A percentile compares a stretch with the other conserved stretches of the same genome.
Evolutionary conservation across 2,113 vertebrate genomes (phyloP).

Genomic region (Notiomystis cincta): DNA sequence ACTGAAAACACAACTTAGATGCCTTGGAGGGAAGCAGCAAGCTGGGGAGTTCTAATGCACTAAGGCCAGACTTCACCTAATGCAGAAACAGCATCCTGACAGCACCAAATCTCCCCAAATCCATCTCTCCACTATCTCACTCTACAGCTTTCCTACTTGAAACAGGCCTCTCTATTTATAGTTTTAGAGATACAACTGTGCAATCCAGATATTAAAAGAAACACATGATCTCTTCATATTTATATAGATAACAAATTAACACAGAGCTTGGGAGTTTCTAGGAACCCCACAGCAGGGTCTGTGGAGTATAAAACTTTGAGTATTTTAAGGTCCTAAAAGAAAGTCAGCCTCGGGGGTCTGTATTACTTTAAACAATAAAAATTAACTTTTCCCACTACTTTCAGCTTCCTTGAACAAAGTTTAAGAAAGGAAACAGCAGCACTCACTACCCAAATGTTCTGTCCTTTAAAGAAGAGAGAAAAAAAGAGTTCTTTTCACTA

Average conservation of each 20-base stretch:
- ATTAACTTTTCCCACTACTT: not conserved
- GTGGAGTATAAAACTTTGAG: not conserved
- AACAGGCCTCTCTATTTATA: not conserved
- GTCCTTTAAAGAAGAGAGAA: not conserved
- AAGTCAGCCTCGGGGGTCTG: not conserved
- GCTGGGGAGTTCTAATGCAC: not conserved
- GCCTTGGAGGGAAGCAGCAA: not conserved
- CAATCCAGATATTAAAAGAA: not conserved
- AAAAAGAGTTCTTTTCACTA: not conserved
- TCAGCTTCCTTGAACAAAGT: not conserved
- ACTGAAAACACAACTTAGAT: not conserved
- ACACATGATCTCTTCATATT: not conserved
- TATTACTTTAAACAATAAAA: not conserved
- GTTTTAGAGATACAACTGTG: not conserved
- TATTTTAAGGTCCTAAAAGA: not conserved
- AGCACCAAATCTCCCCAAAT: not conserved
- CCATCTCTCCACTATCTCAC: not conserved
- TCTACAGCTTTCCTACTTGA: not conserved
- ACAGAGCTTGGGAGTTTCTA: not conserved
- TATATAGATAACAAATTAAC: not conserved
- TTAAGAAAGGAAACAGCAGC: not conserved
- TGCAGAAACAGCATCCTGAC: not conserved
- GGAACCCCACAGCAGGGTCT: not conserved
- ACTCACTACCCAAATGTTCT: not conserved
- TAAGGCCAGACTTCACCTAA: conserved; percentile 1